Conservation (phyloP, 2,113 vertebrate species). For the Poecilia latipinna region DNA sequence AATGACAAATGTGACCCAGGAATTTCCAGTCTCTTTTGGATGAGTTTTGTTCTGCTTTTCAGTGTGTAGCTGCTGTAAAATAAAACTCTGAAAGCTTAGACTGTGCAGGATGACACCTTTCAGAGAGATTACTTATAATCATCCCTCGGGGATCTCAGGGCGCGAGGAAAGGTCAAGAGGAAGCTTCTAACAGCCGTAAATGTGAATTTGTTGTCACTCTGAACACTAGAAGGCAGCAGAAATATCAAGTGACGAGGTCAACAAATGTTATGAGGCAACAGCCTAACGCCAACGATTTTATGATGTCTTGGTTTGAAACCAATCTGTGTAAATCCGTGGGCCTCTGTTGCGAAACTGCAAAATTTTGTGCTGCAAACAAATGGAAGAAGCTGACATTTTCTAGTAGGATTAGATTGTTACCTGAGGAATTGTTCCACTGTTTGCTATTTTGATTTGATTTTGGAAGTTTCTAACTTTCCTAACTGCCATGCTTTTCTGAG, state of each 20-base stretch:
- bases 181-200: background rate
- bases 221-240: background rate
- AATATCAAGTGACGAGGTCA: background rate
- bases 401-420: background rate
- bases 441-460: no score
- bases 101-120: background rate
- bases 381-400: background rate
- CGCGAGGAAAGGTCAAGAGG: background rate
- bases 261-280: no score
- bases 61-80: background rate
- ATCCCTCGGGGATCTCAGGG: background rate
- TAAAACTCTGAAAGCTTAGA: background rate
- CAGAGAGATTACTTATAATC: background rate
- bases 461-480: no score
- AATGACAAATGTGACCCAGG: no score
- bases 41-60: no score
- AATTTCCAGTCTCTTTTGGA: no score
- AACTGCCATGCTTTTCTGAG: no score
- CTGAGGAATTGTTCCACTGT: background rate
- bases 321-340: background rate
- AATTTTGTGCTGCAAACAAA: background rate
- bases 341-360: background rate
- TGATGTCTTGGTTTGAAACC: background rate
- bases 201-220: background rate
- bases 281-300: background rate